Base-by-base conservation (phyloP, 2,113 vertebrate genomes). In the Podiceps cristatus region DNA sequence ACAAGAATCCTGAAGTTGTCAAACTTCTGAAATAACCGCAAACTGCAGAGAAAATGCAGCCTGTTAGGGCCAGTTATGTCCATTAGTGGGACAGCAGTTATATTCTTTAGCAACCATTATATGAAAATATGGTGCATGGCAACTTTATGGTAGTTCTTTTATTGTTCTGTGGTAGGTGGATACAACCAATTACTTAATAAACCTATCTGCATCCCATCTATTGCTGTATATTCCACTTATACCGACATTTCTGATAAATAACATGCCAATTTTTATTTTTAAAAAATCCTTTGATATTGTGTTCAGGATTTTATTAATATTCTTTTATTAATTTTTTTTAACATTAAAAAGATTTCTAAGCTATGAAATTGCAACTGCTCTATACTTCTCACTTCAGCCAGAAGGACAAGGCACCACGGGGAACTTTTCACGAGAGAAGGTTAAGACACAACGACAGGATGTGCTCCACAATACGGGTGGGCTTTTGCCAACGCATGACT, bases 1-100 rank as follows among this genome's bases (percentile, higher is more conserved):
- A 99, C 99, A 63, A 99, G 98, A 93, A 99, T 99, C 94, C 99
- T 98, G 96, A 99, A 99, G 98, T 99, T 99, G 98, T 99, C 99
- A 93, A 99, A 99, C 97, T 99, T 99, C 97, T 99, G 99, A 98
- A 99, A 99, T 88, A 99, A 98, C 58, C 99, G 99, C 95, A 99
- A 98, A 88, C 99, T 99, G 98, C 80, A 97, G 96, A 96, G 56
- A 97, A 71, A 98, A 97, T 13, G 7, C 24, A 90, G 20, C 22
- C n/a, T 63, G 66, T 97, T 90, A 95, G 85, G 92, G 59, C 23
- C 72, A 82, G 77, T 69, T 60, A 62, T 0, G 0, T 16, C 74
- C 76, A 56, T 22, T 15, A 68, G 49, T 1, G 1, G 90, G 77
- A 85, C 12, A 75, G 31, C 31, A 81, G 37, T 52, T 40, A 59